Conservation (phyloP, 2,888 invertebrate genomes). For the Eurois occulta region DNA sequence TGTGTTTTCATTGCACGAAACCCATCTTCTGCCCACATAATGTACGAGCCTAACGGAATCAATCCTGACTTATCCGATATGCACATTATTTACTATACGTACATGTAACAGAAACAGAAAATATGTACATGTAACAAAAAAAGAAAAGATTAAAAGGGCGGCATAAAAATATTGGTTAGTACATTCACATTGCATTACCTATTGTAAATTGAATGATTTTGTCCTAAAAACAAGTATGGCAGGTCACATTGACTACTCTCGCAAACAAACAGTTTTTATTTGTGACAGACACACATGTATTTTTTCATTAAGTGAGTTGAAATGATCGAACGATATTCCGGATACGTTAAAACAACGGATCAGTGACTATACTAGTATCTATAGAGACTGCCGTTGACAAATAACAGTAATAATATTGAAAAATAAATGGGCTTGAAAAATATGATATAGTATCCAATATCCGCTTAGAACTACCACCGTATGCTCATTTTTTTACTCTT, state of each 20-base stretch:
- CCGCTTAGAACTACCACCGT: background rate
- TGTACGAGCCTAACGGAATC: no score
- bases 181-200: background rate
- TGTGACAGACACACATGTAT: background rate
- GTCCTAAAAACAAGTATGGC: background rate
- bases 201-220: background rate
- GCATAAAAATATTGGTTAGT: background rate
- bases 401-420: conserved; percentile 9
- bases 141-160: no score
- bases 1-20: no score
- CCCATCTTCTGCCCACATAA: no score
- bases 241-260: background rate
- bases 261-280: background rate
- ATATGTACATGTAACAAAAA: no score
- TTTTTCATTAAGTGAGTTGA: conserved; percentile 30
- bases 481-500: background rate
- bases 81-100: no score
- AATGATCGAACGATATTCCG: conserved; percentile 33
- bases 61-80: no score
- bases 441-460: conserved; percentile 7
- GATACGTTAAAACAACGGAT: conserved; percentile 21
- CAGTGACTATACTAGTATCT: background rate
- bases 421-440: background rate
- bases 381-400: background rate
- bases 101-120: no score